Base-by-base conservation (phyloP, 2,113 vertebrate species). In the Tautogolabrus adspersus region DNA sequence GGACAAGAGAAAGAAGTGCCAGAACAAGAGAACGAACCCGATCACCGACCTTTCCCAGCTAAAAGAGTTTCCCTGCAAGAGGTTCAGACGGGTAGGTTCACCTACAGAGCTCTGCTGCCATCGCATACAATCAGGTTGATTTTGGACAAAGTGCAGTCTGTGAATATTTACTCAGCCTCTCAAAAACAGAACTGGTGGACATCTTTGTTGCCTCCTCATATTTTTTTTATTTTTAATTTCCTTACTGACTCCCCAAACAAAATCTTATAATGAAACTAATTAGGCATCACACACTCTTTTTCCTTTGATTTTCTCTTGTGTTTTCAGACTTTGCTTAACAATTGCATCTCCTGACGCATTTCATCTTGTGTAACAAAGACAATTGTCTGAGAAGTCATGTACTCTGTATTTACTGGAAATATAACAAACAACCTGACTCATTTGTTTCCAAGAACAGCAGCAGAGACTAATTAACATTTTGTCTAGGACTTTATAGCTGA, bases 11-110 rank as follows among this genome's bases (percentile, higher is more conserved):
- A 93, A 93, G 71, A 90, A 93, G 71, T 89, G 81, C 47, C 97
- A 97, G 88, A 96, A 95, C 77, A 98, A 98, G 88, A 93, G 97
- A 60, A 97, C 95, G 83, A 92, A 89, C 72, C 91, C 63, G 0
- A 72, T 56, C 0, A 93, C 92, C 0, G 93, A 95, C 30, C 59
- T 92, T 0, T 61, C 91, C 0, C 86, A 91, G 59, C 88, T 96
- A 0, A 97, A 96, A 79, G 82, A 73, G 1, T 92, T 95, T 60
- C 94, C 95, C 64, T 97, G 96, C 92, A 98, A 98, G 84, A 95
- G 75, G 72, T 96, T 96, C 90, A 96, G 86, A 81, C 87, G 96
- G 95, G 97, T 96, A 18, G 46, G 77, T 78, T 61, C 34, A 52
- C 10, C 23, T 5, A 10, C 38, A 30, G 16, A 52, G 19, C 40